These are phyloP conservation scores for Montipora capricornis DNA, from an alignment of 64 coral and sea anemone genomes.

Conservation along the genomic window DNA sequence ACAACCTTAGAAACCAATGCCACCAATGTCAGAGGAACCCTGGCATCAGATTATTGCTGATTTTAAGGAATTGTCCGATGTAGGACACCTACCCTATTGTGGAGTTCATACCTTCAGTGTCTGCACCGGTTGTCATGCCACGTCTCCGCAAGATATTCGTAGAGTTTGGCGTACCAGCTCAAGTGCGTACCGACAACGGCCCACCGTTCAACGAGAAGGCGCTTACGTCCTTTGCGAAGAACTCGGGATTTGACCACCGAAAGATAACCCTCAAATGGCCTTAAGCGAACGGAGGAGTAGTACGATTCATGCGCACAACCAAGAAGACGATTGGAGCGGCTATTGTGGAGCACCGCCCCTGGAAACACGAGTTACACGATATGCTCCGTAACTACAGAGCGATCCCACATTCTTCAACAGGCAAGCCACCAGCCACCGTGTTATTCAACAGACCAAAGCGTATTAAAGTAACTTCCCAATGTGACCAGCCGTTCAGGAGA, in stretches of 20 bases:
- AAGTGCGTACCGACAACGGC: conserved; percentile 1
- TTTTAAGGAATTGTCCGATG: background rate
- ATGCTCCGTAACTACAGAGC: conserved; percentile 63
- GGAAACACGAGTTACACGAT: conserved; percentile 59
- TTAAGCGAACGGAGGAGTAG: background rate
- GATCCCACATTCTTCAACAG: conserved; percentile 48
- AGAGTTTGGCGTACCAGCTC: background rate
- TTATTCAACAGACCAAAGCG: conserved; percentile 57
- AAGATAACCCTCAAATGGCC: background rate
- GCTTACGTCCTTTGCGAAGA: background rate
- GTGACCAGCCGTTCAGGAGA: conserved; percentile 26
- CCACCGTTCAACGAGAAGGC: conserved; percentile 10
- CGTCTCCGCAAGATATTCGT: conserved; percentile 10
- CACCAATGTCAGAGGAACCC: background rate
- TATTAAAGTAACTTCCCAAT: conserved; percentile 47
- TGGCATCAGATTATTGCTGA: conserved; percentile 17
- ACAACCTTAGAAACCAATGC: conserved; percentile 29
- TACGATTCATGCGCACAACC: background rate
- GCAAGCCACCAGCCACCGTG: conserved; percentile 43
- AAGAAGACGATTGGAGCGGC: conserved; percentile 62
- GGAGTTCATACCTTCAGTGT: background rate
- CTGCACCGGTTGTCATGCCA: conserved; percentile 6
- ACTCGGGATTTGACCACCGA: background rate
- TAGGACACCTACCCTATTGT: conserved; percentile 12
- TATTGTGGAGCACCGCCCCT: conserved; percentile 36